A percentile compares a stretch with the other conserved stretches of the same genome.
Evolutionary conservation across 2,888 invertebrate genomes (phyloP).

Genomic region (Drosophila peninsularis): DNA sequence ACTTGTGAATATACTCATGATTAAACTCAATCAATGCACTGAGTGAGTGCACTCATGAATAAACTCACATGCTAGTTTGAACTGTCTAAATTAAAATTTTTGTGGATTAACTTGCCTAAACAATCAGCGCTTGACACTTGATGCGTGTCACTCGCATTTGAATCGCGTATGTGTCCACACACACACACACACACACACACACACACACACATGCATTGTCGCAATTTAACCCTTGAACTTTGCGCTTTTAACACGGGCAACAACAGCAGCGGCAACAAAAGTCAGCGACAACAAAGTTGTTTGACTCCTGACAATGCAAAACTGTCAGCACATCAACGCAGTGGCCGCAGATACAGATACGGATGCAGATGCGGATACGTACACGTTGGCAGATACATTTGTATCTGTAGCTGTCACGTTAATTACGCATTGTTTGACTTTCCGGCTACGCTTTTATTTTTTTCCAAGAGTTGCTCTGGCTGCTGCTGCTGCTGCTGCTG

Average conservation of each 20-base stretch:
- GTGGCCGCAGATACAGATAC: slow-evolving; percentile 22
- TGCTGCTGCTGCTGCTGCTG: slow-evolving; percentile 26
- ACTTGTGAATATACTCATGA: not conserved
- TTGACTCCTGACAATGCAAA: slow-evolving; percentile 75
- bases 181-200: slow-evolving; percentile 6
- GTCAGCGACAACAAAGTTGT: slow-evolving; percentile 66
- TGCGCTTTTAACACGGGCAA: slow-evolving; percentile 67
- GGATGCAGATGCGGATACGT: slow-evolving; percentile 10
- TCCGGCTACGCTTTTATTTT: not conserved
- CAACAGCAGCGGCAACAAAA: slow-evolving; percentile 36
- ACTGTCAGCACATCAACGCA: slow-evolving; percentile 63
- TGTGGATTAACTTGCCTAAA: slow-evolving; percentile 2
- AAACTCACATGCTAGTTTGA: not conserved
- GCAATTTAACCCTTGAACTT: slow-evolving; percentile 75
- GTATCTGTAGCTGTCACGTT: slow-evolving; percentile 59
- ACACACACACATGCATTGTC: slow-evolving; percentile 31
- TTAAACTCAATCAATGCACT: not conserved
- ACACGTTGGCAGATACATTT: slow-evolving; percentile 20
- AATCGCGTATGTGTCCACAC: slow-evolving; percentile 18
- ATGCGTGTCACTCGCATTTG: slow-evolving; percentile 30
- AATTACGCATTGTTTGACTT: slow-evolving; percentile 76
- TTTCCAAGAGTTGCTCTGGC: slow-evolving; percentile 24
- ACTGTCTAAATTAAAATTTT: slow-evolving; percentile 6
- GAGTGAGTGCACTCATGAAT: slow-evolving; percentile 15
- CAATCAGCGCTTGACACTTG: slow-evolving; percentile 31